Evolutionary conservation across 1,140 invertebrate genomes (phyloP).

Genomic region (Orchestia grillus): DNA sequence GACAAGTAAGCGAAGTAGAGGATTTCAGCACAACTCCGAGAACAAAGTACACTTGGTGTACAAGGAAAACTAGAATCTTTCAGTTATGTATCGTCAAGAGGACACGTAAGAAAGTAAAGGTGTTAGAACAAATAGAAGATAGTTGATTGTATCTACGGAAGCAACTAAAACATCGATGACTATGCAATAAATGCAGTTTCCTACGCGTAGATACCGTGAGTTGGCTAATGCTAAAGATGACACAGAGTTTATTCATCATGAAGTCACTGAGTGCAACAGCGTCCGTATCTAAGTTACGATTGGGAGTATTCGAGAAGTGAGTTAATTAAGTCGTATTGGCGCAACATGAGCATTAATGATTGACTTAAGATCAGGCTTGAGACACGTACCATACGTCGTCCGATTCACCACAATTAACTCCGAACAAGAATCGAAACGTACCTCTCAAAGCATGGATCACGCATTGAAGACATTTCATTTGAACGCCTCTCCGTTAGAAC

Average conservation of each 20-base stretch:
- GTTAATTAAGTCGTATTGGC: slow-evolving; percentile 1
- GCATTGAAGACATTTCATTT: not conserved
- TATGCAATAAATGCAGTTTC: not conserved
- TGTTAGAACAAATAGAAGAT: not conserved
- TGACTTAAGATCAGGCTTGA: slow-evolving; percentile 32
- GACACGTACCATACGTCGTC: not conserved
- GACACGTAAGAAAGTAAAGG: not conserved
- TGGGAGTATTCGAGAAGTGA: slow-evolving; percentile 14
- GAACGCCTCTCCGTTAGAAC: not conserved
- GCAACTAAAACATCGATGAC: slow-evolving; percentile 7
- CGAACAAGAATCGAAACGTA: not conserved
- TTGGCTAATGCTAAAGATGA: not conserved
- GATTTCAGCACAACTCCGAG: not conserved
- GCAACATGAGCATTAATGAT: slow-evolving; percentile 50
- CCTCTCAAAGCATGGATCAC: not conserved
- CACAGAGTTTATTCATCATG: not conserved
- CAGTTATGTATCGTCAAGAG: not conserved
- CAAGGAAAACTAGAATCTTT: not conserved
- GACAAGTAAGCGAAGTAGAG: not conserved
- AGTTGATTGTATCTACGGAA: not conserved
- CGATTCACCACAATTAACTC: not conserved
- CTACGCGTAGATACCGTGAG: not conserved
- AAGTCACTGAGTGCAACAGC: not conserved
- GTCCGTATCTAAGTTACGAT: not conserved
- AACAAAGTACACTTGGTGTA: not conserved